Evolutionary conservation across 2,888 invertebrate genomes (phyloP), one percentile per base, ranked within the genome.

Genomic region (Leptura quadrifasciata): DNA sequence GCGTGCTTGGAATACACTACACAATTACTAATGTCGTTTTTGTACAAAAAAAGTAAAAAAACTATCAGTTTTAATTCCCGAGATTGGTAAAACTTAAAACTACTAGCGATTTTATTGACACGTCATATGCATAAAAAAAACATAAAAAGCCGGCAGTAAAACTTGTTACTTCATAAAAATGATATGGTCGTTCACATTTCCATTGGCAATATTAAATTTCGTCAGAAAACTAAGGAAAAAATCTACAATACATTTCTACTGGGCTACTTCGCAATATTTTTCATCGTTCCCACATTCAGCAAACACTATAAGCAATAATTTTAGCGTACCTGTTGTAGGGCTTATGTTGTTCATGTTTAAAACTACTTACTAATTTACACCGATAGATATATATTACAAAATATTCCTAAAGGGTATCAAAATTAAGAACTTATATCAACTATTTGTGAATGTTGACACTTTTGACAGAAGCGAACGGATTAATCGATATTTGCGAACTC

Each of bases 281-380:
- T 39, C 6, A 24, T 6, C 27, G 31, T 35, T 8, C 9, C 35
- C 18, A 35, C 21, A 58, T 31, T 20, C 35, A 20, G 65, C 65
- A 35, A 24, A 47, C 54, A 68, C 15, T 20, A 72, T 15, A 24
- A 58, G 64, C 20, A 67, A 17, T 21, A 65, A 54, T 60, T 58
- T 74, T 63, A 47, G 74, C 81, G 82, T 86, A 88, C 88, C 88
- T 84, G 86, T 84, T 70, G 84, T 83, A 58, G 88, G 88, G 74
- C 87, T 88, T 64, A 86, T 84, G 80, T 83, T 88, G 80, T 86
- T 87, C 87, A 87, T 88, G 61, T 80, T 79, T 72, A 17, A 58
- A 57, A 35, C 54, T 21, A 20, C 31, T n/a, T 63, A 57, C 31
- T 35, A 63, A 35, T 57, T 67, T 54, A 67, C 54, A 54, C 21